These are phyloP conservation scores for Mystacornis crossleyi DNA, from an alignment of 2,113 vertebrate genomes.

Conservation along the genomic window DNA sequence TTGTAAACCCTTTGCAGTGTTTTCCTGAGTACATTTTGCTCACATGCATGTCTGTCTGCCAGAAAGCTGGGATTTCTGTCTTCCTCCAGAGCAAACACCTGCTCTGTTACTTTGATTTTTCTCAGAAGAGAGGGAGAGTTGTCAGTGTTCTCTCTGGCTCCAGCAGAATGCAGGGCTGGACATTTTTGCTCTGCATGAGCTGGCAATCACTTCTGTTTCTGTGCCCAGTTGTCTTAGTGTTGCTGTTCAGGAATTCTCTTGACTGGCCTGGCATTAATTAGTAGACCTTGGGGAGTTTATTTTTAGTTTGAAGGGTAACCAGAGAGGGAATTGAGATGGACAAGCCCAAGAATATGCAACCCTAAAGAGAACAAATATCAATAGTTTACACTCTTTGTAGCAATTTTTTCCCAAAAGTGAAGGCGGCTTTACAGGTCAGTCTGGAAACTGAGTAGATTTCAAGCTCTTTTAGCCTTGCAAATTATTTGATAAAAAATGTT, in stretches of 20 bases:
- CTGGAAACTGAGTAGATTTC: not conserved
- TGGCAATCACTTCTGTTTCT: not conserved
- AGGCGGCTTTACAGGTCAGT: not conserved
- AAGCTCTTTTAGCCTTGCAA: not conserved
- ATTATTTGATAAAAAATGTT: not conserved
- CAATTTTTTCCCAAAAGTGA: not conserved
- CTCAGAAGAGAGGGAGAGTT: not conserved
- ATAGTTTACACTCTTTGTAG: not conserved
- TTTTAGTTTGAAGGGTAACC: constrained; percentile 7
- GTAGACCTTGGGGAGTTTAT: not conserved
- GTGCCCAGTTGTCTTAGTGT: not conserved
- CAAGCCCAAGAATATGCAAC: not conserved
- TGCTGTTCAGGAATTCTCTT: constrained; percentile 31
- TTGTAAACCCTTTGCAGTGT: not conserved
- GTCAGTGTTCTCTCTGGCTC: constrained; percentile 28
- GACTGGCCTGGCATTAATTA: constrained; percentile 14
- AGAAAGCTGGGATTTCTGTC: not conserved
- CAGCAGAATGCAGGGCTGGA: not conserved
- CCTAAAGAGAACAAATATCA: not conserved
- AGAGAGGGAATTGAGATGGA: not conserved
- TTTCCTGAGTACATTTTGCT: not conserved
- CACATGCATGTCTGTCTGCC: not conserved
- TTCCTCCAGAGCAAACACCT: not conserved
- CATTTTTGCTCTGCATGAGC: not conserved
- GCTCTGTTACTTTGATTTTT: not conserved